A percentile compares a stretch with the other conserved stretches of the same genome.
phyloP scores from a whole-genome alignment of 2,113 vertebrate genomes.

The Mesocricetus auratus region DNA sequence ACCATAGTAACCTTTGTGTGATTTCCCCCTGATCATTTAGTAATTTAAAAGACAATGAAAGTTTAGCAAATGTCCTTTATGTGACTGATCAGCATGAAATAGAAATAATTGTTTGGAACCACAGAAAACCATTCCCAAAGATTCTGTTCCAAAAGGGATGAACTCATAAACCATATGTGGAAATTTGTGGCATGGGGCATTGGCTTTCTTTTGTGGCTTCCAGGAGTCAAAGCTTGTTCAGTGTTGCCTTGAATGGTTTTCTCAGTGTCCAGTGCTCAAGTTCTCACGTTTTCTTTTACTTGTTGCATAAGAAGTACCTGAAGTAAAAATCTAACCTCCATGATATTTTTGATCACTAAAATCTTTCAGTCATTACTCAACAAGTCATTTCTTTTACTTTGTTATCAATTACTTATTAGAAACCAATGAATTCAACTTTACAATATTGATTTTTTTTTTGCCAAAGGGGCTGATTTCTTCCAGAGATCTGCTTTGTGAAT shows the following conservation, averaged over 20 bases:
- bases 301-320: neutral
- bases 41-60: neutral
- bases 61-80: neutral
- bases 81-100: slow-evolving; percentile 34
- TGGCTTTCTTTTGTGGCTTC: slow-evolving; percentile 58
- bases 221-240: slow-evolving; percentile 31
- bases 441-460: neutral
- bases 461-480: slow-evolving; percentile 69
- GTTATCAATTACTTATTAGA: slow-evolving; percentile 15
- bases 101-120: neutral
- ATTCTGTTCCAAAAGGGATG: neutral
- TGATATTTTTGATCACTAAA: neutral
- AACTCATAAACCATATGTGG: slow-evolving; percentile 38
- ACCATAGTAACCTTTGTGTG: neutral
- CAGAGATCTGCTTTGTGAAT: slow-evolving; percentile 62
- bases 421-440: neutral
- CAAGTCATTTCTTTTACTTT: neutral
- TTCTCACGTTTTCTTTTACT: slow-evolving; percentile 38
- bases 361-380: slow-evolving; percentile 3
- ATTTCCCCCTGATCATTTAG: neutral
- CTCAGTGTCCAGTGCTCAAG: slow-evolving; percentile 34
- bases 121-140: slow-evolving; percentile 40
- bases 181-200: slow-evolving; percentile 10
- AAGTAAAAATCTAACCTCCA: slow-evolving; percentile 8
- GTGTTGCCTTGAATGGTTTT: slow-evolving; percentile 23